Percentiles rank a stretch among this genome's conserved stretches.
These are phyloP conservation scores for Collichthys lucidus DNA, from an alignment of 2,113 vertebrate species.

Conservation along the genomic window DNA sequence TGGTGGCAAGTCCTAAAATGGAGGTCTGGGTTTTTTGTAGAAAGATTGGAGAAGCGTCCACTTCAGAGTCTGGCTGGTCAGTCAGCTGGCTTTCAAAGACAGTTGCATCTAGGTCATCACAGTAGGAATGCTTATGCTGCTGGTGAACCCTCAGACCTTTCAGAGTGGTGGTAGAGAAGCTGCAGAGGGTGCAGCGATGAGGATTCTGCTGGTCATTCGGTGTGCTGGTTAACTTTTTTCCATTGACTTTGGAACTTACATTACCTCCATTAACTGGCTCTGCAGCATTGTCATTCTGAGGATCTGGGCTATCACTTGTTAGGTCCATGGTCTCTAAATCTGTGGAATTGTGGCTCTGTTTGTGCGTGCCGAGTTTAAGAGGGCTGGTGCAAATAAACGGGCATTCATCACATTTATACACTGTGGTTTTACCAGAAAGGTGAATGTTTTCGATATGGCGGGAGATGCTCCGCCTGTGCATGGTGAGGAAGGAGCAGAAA, in stretches of 20 bases:
- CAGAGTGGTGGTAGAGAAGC: slow-evolving; percentile 94
- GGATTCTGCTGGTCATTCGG: slow-evolving; percentile 90
- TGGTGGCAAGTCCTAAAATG: slow-evolving; percentile 96
- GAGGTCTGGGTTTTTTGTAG: slow-evolving; percentile 98
- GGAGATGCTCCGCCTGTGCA: slow-evolving; percentile 96
- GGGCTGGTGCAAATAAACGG: slow-evolving; percentile 97
- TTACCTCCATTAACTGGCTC: slow-evolving; percentile 88
- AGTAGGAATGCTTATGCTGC: slow-evolving; percentile 98
- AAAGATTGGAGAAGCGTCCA: slow-evolving; percentile 88
- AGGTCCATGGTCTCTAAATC: slow-evolving; percentile 93
- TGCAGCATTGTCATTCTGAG: slow-evolving; percentile 83
- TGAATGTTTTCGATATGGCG: slow-evolving; percentile 99
- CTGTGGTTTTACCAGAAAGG: slow-evolving; percentile 93
- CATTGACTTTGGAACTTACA: slow-evolving; percentile 86
- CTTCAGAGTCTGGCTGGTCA: slow-evolving; percentile 87
- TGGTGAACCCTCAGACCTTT: slow-evolving; percentile 99
- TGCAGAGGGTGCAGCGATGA: slow-evolving; percentile 97
- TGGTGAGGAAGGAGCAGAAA: slow-evolving; percentile 97
- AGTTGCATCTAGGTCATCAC: slow-evolving; percentile 92
- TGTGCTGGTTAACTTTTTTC: slow-evolving; percentile 87
- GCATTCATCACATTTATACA: slow-evolving; percentile 97
- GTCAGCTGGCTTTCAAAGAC: slow-evolving; percentile 86
- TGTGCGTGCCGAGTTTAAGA: slow-evolving; percentile 93
- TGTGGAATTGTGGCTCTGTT: slow-evolving; percentile 90
- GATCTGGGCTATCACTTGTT: slow-evolving; percentile 88